These are phyloP conservation scores for Troglohyphantes excavatus DNA, from an alignment of 2,888 invertebrate species.

Conservation along the genomic window DNA sequence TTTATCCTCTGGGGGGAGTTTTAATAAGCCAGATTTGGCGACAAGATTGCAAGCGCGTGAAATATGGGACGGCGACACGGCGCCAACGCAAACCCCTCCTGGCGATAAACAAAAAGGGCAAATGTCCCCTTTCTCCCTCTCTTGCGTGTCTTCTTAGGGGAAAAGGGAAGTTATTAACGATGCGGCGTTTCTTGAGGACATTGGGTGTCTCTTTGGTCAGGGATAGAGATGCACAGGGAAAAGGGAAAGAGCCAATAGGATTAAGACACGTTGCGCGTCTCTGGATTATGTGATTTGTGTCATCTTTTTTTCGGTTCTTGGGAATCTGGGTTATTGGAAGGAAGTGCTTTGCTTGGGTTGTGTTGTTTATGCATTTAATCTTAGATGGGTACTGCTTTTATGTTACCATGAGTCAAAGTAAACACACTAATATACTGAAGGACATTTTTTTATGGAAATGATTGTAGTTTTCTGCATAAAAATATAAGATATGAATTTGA, in stretches of 20 bases:
- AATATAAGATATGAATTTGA: no score
- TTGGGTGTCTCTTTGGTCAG: background rate
- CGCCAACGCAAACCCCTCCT: background rate
- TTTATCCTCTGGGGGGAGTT: conserved; percentile 38
- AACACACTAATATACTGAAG: no score
- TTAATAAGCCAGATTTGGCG: conserved; percentile 62
- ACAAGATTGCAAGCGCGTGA: conserved; percentile 36
- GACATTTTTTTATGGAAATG: no score
- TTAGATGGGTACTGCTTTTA: background rate
- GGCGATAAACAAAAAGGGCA: conserved; percentile 31
- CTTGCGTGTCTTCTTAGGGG: no score
- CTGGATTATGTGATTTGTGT: conserved; percentile 5
- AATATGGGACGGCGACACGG: conserved; percentile 47
- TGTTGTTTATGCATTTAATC: background rate
- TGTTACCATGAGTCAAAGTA: background rate
- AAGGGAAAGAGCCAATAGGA: background rate
- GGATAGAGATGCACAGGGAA: no score
- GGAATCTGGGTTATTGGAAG: background rate
- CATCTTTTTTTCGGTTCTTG: background rate
- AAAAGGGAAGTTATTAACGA: conserved; percentile 1
- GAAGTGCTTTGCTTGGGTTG: background rate
- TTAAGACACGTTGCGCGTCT: background rate
- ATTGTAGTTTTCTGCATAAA: no score
- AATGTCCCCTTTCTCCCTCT: background rate
- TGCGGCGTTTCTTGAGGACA: background rate